Evolutionary conservation across 2,113 vertebrate species (phyloP), one percentile per base, ranked within the genome.

Genomic region (Oceanodroma tethys): DNA sequence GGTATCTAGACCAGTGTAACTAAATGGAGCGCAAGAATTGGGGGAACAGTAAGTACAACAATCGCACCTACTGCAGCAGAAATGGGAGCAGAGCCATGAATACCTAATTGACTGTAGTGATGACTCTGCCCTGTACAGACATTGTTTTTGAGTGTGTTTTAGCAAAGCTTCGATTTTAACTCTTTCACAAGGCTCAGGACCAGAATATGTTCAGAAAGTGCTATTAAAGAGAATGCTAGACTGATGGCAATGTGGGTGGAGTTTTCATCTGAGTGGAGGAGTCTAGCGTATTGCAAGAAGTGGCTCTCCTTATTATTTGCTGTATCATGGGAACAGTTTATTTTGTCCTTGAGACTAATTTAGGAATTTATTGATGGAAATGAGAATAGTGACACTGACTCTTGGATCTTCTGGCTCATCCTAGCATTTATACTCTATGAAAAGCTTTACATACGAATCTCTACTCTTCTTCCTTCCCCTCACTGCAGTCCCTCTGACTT

Each of bases 51-150:
- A 74, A 60, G 59, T 63, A 25, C 21, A 86, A 68, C 88, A 73
- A 9, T 85, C 85, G 43, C 66, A 95, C 92, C 79, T 86, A 12
- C 56, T 79, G 81, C 73, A 88, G 79, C 82, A 83, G 79, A 79
- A 65, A 56, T n/a, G 27, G 58, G 88, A 92, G 91, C 30, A 36
- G 36, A 52, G 79, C 79, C 63, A 43, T 34, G 81, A 89, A 65
- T 42, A 32, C 59, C 79, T 48, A 73, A 56, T 52, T 60, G 68
- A 10, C 66, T 88, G 43, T 13, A 13, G 36, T 47, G 59, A 47
- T 63, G 38, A 16, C 74, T 90, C 1, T 74, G 42, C 45, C 50
- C n/a, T 5, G 3, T n/a, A 7, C 62, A 60, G 50, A 32, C 13
- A 2, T 50, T 42, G 56, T 40, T 95, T 84, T 40, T n/a, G 29